Percentiles rank a stretch among this genome's conserved stretches.
These are phyloP conservation scores for Xanthia togata DNA, from an alignment of 2,888 invertebrate species.

Conservation along the genomic window DNA sequence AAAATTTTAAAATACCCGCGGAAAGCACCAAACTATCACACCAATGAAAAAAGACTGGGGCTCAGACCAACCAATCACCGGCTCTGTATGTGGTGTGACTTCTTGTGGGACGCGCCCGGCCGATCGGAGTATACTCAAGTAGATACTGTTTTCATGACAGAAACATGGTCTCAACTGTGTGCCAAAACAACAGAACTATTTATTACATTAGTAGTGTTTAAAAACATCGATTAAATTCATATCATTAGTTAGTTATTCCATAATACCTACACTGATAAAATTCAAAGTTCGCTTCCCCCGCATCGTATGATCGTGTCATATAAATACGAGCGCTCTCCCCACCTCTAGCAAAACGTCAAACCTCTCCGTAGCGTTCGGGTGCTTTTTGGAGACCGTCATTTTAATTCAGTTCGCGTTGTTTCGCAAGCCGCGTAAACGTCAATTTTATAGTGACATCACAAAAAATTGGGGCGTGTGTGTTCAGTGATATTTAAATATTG, in stretches of 20 bases:
- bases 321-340: constrained; percentile 86
- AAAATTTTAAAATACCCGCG: constrained; percentile 77
- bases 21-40: constrained; percentile 43
- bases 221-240: constrained; percentile 69
- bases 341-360: constrained; percentile 87
- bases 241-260: constrained; percentile 71
- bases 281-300: constrained; percentile 83
- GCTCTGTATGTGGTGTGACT: constrained; percentile 87
- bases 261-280: constrained; percentile 76
- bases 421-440: constrained; percentile 83
- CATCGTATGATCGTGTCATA: constrained; percentile 89
- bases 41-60: constrained; percentile 77
- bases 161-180: constrained; percentile 67
- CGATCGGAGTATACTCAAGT: constrained; percentile 63
- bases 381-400: constrained; percentile 73
- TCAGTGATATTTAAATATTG: constrained; percentile 87
- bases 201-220: constrained; percentile 60
- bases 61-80: constrained; percentile 80
- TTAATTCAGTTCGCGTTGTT: constrained; percentile 79
- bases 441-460: constrained; percentile 82
- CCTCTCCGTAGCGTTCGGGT: constrained; percentile 79
- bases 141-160: constrained; percentile 72
- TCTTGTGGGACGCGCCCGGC: constrained; percentile 82
- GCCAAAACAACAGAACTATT: constrained; percentile 57
- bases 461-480: constrained; percentile 86